Base-by-base conservation (phyloP, 2,797 vertebrate species). In the Xerus rutilus region DNA sequence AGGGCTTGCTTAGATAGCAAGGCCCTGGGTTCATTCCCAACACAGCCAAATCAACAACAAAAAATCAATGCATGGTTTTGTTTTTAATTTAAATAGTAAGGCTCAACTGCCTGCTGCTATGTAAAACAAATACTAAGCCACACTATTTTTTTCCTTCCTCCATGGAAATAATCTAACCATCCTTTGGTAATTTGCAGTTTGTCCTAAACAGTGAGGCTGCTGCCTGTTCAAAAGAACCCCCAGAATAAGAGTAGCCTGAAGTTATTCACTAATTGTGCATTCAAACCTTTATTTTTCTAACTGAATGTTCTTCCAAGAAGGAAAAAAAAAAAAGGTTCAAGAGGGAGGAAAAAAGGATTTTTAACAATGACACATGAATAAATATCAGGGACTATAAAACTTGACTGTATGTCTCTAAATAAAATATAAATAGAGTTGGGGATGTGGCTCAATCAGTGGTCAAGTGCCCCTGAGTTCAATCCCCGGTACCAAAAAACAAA, bases 81-180 rank as follows among this genome's bases (percentile, higher is more conserved):
- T 59, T 84, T 95, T 86, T 86, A 73, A 91, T 59, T 92, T 74
- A 89, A 89, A 83, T 85, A 81, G 45, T 62, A 89, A 73, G 47
- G 21, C 21, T n/a, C n/a, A 86, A 54, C 21, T 94, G 62, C n/a
- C 72, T 49, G 43, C 18, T 83, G 32, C 65, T 79, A 23, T 11
- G 1, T 11, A 84, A 92, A 96, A 76, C 11, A 93, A 47, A 87
- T 4, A 8, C 7, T 39, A 73, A 59, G 15, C n/a, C 39, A 45
- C 18, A 65, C 21, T 81, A 52, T 59, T 86, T 39, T 28, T 47
- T n/a, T 23, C 59, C n/a, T 35, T 57, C 28, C 32, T 32, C 54
- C 59, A 30, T 0, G 14, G 25, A 67, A 76, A 81, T 0, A 86
- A 18, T 28, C 54, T 88, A 62, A 93, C 64, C 54, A 92, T 39